These are phyloP conservation scores for Caenorhabditis drosophilae DNA, from an alignment of 2,888 invertebrate species.

Conservation along the genomic window DNA sequence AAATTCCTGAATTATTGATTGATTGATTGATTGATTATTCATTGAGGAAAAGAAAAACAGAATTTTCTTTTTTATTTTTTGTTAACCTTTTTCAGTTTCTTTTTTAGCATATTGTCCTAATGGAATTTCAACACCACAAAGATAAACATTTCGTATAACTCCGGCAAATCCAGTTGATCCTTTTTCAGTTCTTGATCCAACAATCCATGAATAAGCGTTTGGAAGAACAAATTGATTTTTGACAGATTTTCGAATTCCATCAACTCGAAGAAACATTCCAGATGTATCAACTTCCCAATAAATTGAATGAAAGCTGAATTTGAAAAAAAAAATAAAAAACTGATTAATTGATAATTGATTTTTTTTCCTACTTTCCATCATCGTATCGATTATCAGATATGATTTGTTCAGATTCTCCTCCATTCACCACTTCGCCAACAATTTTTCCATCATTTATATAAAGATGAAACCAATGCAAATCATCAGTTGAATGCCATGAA, in stretches of 20 bases:
- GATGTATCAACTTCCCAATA: slow-evolving; percentile 44
- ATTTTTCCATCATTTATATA: slow-evolving; percentile 60
- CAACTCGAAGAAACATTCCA: slow-evolving; percentile 43
- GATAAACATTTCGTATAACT: slow-evolving; percentile 58
- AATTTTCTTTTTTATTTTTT: too few species aligned
- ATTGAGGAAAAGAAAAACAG: too few species aligned
- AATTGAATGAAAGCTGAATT: slow-evolving; percentile 26
- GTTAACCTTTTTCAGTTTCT: slow-evolving; percentile 44
- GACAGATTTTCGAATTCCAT: slow-evolving; percentile 28
- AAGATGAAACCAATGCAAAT: slow-evolving; percentile 66
- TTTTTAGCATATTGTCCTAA: slow-evolving; percentile 53
- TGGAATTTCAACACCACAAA: slow-evolving; percentile 59
- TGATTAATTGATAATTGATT: neutral
- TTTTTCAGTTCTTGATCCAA: slow-evolving; percentile 56
- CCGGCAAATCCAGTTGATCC: slow-evolving; percentile 64
- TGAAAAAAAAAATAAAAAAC: neutral
- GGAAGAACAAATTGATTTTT: slow-evolving; percentile 36
- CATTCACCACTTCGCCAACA: slow-evolving; percentile 65
- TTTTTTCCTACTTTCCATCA: slow-evolving; percentile 50
- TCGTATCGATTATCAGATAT: slow-evolving; percentile 52
- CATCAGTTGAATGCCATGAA: slow-evolving; percentile 63
- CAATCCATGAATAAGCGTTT: slow-evolving; percentile 41
- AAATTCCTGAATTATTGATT: too few species aligned
- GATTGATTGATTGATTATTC: neutral
- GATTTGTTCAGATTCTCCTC: slow-evolving; percentile 60